These are phyloP conservation scores for Agrilus biguttatus DNA, from an alignment of 2,888 invertebrate genomes.

Conservation along the genomic window DNA sequence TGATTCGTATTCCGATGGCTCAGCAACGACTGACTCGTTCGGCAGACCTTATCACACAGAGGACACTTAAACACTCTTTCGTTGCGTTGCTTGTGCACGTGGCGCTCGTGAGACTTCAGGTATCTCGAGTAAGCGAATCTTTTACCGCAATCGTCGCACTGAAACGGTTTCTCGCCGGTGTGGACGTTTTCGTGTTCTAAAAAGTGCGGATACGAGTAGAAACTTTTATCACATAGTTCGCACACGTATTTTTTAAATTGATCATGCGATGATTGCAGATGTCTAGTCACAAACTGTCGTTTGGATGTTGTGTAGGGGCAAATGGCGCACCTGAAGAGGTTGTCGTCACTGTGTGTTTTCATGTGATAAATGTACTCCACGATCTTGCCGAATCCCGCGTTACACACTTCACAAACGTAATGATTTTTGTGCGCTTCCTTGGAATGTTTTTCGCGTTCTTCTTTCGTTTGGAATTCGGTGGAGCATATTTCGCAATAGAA, in stretches of 20 bases:
- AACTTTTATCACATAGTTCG: slow-evolving; percentile 17
- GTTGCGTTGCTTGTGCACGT: no score
- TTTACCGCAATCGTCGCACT: slow-evolving; percentile 38
- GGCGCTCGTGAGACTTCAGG: slow-evolving; percentile 34
- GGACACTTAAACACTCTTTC: no score
- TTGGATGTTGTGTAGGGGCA: slow-evolving; percentile 2
- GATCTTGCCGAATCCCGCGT: slow-evolving; percentile 36
- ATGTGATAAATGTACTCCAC: neutral
- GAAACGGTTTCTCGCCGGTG: slow-evolving; percentile 36
- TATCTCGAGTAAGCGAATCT: slow-evolving; percentile 39
- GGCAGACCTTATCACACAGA: no score
- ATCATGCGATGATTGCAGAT: slow-evolving; percentile 1
- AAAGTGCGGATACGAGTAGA: slow-evolving; percentile 27
- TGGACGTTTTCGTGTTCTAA: slow-evolving; percentile 32
- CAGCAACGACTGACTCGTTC: no score
- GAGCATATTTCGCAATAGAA: slow-evolving; percentile 20
- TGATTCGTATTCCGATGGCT: neutral
- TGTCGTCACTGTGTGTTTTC: slow-evolving; percentile 3
- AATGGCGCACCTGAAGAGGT: slow-evolving; percentile 9
- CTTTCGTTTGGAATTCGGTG: slow-evolving; percentile 18
- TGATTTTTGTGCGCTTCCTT: no score
- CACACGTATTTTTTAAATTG: slow-evolving; percentile 4
- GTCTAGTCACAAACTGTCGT: slow-evolving; percentile 1
- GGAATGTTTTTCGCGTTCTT: slow-evolving; percentile 17
- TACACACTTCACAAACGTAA: slow-evolving; percentile 37